Conservation (phyloP, 2,113 vertebrate species). For the Numenius arquata region DNA sequence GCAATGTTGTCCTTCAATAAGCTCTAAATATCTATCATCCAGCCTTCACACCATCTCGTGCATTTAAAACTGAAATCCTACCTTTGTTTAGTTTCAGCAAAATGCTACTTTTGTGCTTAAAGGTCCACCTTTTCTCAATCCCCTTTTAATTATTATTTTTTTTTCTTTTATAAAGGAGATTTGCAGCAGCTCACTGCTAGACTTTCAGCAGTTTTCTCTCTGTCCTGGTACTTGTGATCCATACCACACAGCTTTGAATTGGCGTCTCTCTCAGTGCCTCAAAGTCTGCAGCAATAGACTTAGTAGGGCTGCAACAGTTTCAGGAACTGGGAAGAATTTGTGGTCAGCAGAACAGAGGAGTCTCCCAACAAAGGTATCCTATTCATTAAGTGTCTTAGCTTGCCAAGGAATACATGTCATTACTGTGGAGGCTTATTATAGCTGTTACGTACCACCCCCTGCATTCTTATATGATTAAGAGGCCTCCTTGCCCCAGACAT, state of each 20-base stretch:
- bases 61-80: background rate
- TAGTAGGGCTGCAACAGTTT: background rate
- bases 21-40: background rate
- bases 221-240: background rate
- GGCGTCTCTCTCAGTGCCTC: background rate
- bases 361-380: background rate
- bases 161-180: background rate
- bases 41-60: background rate
- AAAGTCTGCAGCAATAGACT: background rate
- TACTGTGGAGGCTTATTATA: background rate
- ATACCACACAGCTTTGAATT: background rate
- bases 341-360: background rate
- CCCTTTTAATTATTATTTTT: background rate
- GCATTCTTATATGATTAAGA: background rate
- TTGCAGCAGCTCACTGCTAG: background rate
- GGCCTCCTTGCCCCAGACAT: background rate
- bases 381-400: background rate
- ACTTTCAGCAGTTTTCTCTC: background rate
- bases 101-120: background rate
- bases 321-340: background rate
- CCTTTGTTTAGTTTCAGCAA: background rate
- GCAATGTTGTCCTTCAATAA: background rate
- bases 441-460: background rate
- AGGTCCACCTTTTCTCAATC: background rate
- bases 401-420: background rate